Evolutionary conservation across 2,888 invertebrate genomes (phyloP).

Genomic region (Endomychus coccineus): DNA sequence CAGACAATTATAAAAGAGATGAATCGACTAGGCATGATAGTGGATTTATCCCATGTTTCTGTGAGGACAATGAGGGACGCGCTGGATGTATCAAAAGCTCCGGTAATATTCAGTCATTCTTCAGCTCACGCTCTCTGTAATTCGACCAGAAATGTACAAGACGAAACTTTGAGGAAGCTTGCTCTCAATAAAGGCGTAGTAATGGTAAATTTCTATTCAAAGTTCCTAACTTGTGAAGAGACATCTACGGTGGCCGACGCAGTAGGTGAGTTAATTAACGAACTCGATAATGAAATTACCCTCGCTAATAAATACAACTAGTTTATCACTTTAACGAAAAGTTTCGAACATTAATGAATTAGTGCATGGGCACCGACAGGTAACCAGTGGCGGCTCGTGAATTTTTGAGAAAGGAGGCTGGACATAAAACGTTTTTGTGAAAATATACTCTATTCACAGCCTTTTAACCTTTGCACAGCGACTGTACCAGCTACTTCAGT

Average conservation of each 20-base stretch:
- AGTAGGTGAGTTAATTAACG: constrained; percentile 62
- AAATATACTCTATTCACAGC: too few species aligned
- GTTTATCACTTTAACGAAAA: too few species aligned
- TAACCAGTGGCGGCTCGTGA: too few species aligned
- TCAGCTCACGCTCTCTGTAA: constrained; percentile 75
- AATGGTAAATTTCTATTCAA: constrained; percentile 81
- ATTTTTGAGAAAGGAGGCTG: too few species aligned
- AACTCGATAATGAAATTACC: too few species aligned
- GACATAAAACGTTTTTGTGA: too few species aligned
- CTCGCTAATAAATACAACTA: too few species aligned
- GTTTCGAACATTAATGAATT: too few species aligned
- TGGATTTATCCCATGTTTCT: constrained; percentile 77
- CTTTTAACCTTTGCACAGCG: too few species aligned
- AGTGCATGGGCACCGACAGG: too few species aligned
- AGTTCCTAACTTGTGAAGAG: constrained; percentile 67
- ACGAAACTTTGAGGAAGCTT: constrained; percentile 63
- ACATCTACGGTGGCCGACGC: constrained; percentile 71
- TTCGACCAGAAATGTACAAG: constrained; percentile 74
- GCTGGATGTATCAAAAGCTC: constrained; percentile 67
- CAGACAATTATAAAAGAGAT: constrained; percentile 76
- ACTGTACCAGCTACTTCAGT: too few species aligned
- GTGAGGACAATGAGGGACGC: constrained; percentile 74
- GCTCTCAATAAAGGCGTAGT: constrained; percentile 74
- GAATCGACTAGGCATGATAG: constrained; percentile 84
- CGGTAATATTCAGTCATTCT: constrained; percentile 81